These are phyloP conservation scores for Daboia siamensis DNA, from an alignment of 2,113 vertebrate genomes.

Conservation along the genomic window DNA sequence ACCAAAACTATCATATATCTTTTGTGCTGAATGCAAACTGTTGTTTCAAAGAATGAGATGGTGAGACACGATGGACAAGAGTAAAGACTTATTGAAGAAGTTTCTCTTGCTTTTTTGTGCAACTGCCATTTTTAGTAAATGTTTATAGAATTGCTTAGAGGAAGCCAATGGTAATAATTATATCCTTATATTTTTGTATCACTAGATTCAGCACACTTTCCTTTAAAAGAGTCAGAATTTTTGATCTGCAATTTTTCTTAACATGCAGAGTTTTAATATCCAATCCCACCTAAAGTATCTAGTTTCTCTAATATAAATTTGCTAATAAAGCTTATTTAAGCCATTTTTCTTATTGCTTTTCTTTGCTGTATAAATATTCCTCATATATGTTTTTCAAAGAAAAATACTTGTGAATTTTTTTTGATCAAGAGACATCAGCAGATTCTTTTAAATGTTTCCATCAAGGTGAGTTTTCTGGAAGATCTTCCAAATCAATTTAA, in stretches of 20 bases:
- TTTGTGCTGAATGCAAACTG: constrained; percentile 27
- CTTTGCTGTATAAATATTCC: neutral
- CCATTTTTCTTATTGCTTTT: neutral
- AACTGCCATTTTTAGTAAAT: neutral
- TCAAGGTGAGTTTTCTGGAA: neutral
- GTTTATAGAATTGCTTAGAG: neutral
- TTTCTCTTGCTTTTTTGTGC: neutral
- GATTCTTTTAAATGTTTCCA: neutral
- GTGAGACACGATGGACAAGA: constrained; percentile 24
- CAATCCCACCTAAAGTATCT: neutral
- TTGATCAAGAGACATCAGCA: neutral
- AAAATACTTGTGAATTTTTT: neutral
- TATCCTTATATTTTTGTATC: neutral
- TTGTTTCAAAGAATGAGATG: constrained; percentile 40
- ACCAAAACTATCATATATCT: constrained; percentile 44
- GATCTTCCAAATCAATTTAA: neutral
- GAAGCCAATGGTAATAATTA: neutral
- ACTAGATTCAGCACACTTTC: neutral
- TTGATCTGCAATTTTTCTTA: neutral
- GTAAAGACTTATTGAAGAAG: constrained; percentile 21
- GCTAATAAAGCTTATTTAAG: neutral
- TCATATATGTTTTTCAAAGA: neutral
- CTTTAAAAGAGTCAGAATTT: neutral
- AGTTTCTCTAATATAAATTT: neutral
- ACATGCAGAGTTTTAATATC: neutral